Conservation (phyloP, 2,797 vertebrate species). For the Monodelphis domestica region DNA sequence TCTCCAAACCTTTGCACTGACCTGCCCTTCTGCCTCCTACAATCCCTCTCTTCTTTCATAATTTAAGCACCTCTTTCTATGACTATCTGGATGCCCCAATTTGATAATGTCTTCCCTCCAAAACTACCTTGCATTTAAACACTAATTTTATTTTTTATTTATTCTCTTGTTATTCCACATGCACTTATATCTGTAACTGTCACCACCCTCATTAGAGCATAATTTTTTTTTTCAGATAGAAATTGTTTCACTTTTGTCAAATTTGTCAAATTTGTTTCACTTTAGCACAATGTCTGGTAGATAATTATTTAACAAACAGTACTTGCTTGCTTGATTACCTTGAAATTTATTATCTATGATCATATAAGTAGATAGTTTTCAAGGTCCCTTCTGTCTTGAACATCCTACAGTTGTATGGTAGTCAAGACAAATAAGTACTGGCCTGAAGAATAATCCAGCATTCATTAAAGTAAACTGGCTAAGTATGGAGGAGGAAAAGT, state of each 20-base stretch:
- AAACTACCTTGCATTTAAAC: background rate
- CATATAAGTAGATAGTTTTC: background rate
- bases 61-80: background rate
- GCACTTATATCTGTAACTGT: background rate
- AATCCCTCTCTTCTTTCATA: background rate
- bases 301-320: background rate
- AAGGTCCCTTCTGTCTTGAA: background rate
- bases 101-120: background rate
- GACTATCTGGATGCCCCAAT: background rate
- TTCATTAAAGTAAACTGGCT: background rate
- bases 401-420: background rate
- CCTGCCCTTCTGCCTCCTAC: background rate
- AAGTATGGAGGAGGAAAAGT: background rate
- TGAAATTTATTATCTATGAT: background rate
- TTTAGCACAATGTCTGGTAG: background rate
- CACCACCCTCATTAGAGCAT: background rate
- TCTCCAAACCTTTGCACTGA: background rate
- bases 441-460: background rate
- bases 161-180: background rate
- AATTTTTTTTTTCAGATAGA: slow-evolving; percentile 16
- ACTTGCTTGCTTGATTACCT: background rate
- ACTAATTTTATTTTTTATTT: background rate
- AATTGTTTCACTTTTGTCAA: background rate
- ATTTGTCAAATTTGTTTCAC: too few relatives aligned
- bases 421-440: background rate